Evolutionary conservation across 2,888 invertebrate genomes (phyloP), one percentile per base, ranked within the genome.

Genomic region (Polyommatus iphigenia): DNA sequence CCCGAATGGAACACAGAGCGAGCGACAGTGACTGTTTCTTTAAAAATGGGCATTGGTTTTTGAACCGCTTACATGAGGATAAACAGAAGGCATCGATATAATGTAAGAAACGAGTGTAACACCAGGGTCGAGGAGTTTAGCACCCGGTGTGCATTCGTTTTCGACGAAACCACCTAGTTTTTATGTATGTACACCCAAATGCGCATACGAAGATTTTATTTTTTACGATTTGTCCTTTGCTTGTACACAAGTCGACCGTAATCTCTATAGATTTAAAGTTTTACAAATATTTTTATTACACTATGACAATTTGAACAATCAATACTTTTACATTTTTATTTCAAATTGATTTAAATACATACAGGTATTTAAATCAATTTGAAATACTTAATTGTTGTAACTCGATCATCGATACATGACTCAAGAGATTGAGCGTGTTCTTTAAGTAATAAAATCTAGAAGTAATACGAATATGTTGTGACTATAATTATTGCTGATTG

Each of bases 121-220:
- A 24, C 73, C 15, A 73, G 73, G 41, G 73, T 73, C 41, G 20
- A 46, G 41, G 41, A 20, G 46, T 41, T 46, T 73, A 41, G 46
- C 13, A 20, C 73, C 73, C 36, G n/a, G 73, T 7, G 13, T 73
- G 6, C 20, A 24, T 20, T 73, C 24, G 73, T 73, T 73, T 72
- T 46, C n/a, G 46, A 73, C 15, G 46, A 41, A 46, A 18, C 41
- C 46, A 73, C 13, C 46, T 20, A 73, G 6, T 41, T 73, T 73
- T 73, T 41, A 73, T 46, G 73, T 73, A 41, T 73, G 73, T 73
- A 73, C 73, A 73, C 73, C 29, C 67, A 67, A 24, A 13, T 41
- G 24, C 41, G 46, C 41, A 13, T 73, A 13, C 24, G 3, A 15
- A 41, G 20, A 41, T 36, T 41, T 41, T 72, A 41, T 41, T 72